A percentile compares a stretch with the other conserved stretches of the same genome.
Evolutionary conservation across 2,888 invertebrate genomes (phyloP).

Genomic region (Mesorhabditis spiculigera): DNA sequence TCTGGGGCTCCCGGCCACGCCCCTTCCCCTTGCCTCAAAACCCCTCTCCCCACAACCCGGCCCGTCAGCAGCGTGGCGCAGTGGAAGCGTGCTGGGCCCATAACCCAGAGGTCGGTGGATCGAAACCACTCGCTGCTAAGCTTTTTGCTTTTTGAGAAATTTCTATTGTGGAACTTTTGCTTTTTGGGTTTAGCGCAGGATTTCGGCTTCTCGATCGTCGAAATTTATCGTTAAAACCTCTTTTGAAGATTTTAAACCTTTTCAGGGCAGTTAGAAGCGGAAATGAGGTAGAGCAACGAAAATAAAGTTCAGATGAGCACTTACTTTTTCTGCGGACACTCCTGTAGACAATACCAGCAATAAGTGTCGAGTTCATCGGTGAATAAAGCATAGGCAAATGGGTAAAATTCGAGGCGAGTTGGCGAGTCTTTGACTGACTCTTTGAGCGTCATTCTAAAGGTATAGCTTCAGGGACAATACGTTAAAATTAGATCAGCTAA

Average conservation of each 20-base stretch:
- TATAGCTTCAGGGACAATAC: too few species aligned
- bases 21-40: background rate
- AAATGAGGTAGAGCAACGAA: background rate
- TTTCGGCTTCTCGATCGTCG: too few species aligned
- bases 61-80: conserved; percentile 41
- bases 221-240: too few species aligned
- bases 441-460: background rate
- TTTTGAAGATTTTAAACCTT: too few species aligned
- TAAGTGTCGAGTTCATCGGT: conserved; percentile 36
- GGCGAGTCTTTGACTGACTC: background rate
- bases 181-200: background rate
- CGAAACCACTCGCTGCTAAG: conserved; percentile 57
- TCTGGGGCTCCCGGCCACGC: too few species aligned
- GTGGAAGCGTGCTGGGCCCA: conserved; percentile 75
- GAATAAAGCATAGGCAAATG: conserved; percentile 56
- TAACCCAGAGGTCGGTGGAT: conserved; percentile 82
- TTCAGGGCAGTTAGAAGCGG: background rate
- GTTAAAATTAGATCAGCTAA: too few species aligned
- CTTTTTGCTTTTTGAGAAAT: conserved; percentile 12
- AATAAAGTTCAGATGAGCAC: too few species aligned
- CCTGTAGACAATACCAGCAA: conserved; percentile 56
- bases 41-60: background rate
- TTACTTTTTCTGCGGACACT: conserved; percentile 24
- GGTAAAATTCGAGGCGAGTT: conserved; percentile 46
- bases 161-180: background rate